phyloP scores from a whole-genome alignment of 1,140 invertebrate species.

The Neodiprion fabricii region DNA sequence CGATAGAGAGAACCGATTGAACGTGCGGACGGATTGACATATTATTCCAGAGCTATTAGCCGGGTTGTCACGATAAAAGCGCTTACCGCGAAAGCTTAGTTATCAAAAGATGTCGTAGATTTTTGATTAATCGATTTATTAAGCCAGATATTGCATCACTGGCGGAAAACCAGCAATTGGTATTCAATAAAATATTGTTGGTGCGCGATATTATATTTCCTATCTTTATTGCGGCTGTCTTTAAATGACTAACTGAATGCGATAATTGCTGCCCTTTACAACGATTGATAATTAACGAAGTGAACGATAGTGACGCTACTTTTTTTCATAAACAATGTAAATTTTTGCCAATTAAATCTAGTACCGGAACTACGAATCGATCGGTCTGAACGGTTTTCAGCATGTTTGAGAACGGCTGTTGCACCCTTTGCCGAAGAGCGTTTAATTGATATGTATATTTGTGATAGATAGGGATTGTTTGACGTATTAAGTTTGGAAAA shows the following conservation, averaged over 20 bases:
- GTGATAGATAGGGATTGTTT: slow-evolving; percentile 3
- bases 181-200: slow-evolving; percentile 3
- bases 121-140: slow-evolving; percentile 17
- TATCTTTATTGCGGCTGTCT: not conserved
- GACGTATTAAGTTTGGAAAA: not conserved
- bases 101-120: slow-evolving; percentile 14
- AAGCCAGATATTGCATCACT: slow-evolving; percentile 11
- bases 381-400: too few relatives aligned
- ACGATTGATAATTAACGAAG: too few relatives aligned
- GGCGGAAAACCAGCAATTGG: not conserved
- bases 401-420: too few relatives aligned
- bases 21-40: slow-evolving; percentile 11
- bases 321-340: too few relatives aligned
- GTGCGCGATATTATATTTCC: not conserved
- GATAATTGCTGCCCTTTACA: too few relatives aligned
- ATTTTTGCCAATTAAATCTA: too few relatives aligned
- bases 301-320: too few relatives aligned
- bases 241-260: not conserved
- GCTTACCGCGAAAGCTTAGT: slow-evolving; percentile 12
- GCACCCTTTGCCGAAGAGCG: not conserved
- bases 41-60: slow-evolving; percentile 14
- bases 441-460: not conserved
- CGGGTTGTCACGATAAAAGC: slow-evolving; percentile 14
- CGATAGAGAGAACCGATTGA: not conserved
- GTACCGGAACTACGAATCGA: too few relatives aligned